A percentile compares a stretch with the other conserved stretches of the same genome.
Conservation (phyloP, 2,113 vertebrate species). For the Osmerus eperlanus region DNA sequence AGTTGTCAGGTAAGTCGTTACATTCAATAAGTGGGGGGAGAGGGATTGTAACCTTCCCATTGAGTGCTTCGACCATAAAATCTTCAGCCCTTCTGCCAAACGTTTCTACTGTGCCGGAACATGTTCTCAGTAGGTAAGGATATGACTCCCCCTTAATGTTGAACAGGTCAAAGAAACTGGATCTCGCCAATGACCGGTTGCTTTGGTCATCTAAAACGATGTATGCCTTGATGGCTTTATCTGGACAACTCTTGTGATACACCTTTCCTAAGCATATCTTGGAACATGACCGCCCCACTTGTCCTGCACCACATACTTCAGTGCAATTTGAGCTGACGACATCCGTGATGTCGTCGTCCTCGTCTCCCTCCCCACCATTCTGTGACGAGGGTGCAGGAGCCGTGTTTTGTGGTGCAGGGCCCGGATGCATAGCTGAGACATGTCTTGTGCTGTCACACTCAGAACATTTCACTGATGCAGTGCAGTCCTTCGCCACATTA, state of each 20-base stretch:
- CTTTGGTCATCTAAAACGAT: not conserved
- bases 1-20: too few relatives aligned
- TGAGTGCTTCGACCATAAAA: constrained; percentile 8
- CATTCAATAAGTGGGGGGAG: too few relatives aligned
- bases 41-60: too few relatives aligned
- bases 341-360: not conserved
- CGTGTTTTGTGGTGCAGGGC: not conserved
- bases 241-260: not conserved
- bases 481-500: too few relatives aligned
- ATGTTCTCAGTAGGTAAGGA: constrained; percentile 13
- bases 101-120: constrained; percentile 1
- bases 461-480: too few relatives aligned
- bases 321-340: constrained; percentile 4
- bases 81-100: constrained; percentile 4
- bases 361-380: too few relatives aligned
- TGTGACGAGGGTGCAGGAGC: not conserved
- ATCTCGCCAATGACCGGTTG: not conserved
- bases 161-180: not conserved
- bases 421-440: too few relatives aligned
- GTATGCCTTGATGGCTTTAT: constrained; percentile 8
- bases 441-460: not conserved
- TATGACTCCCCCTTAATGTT: not conserved
- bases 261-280: not conserved
- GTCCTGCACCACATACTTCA: not conserved
- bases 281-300: too few relatives aligned